Base-by-base conservation (phyloP, 2,113 vertebrate species). In the Poecile atricapillus region DNA sequence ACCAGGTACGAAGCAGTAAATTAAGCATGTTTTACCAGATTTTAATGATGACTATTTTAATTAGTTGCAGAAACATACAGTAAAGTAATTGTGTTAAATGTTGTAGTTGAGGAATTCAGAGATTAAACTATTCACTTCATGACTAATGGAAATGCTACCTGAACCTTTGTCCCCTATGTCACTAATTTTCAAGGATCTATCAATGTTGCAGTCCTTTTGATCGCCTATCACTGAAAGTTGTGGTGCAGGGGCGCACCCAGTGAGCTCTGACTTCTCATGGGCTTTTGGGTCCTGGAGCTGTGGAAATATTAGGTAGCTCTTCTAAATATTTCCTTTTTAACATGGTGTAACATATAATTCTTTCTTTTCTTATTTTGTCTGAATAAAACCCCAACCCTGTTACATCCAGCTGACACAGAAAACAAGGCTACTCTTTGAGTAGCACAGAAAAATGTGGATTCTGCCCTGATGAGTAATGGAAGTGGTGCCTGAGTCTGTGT, bases 11-110 rank as follows among this genome's bases (percentile, higher is more conserved):
- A 96, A 95, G 84, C 15, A 47, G 62, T 22, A 28, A 83, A 88
- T 79, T 33, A 90, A 68, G 53, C 52, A 15, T 41, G 13, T 77
- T 97, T 92, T 90, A 50, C 80, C 64, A 53, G 46, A 24, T 87
- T 74, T 74, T 95, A 95, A 84, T 81, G 27, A 93, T 60, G 22
- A 52, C 15, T 41, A 5, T 31, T 92, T 95, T 64, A 89, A 93
- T 94, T 94, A 89, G 53, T 83, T 94, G 31, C 46, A 73, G 55
- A 83, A 53, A 73, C 56, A 47, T 85, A 16, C 50, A 75, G 15
- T 69, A 60, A 52, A 81, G 49, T 71, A 35, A 55, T 90, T 23
- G 53, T 1, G 7, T 87, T 88, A 89, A 91, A 75, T 0, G 0
- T 55, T 46, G 28, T 43, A 62, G 20, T 22, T 83, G 23, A 71